Base-by-base conservation (phyloP, 2,113 vertebrate genomes). In the Zapus hudsonius region DNA sequence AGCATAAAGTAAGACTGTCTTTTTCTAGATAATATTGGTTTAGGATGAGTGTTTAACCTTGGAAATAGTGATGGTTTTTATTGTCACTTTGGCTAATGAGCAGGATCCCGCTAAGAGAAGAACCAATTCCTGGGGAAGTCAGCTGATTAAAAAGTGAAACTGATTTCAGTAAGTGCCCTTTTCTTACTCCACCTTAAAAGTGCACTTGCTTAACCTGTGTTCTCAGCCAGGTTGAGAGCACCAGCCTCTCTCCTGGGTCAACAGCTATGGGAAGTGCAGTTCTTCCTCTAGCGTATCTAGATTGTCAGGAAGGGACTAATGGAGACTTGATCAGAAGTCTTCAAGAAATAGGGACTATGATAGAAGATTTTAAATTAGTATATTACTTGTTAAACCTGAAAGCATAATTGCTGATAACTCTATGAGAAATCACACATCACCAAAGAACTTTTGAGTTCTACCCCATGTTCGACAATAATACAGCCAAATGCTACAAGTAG, bases 391-490 rank as follows among this genome's bases (percentile, higher is more conserved):
- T 78, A 83, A 93, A 59, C 61, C 33, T n/a, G 36, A 13, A n/a
- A n/a, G n/a, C n/a, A n/a, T n/a, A n/a, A n/a, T n/a, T n/a, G n/a
- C n/a, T n/a, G n/a, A n/a, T n/a, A n/a, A n/a, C n/a, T n/a, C 44
- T 94, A 9, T 61, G 73, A 76, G 52, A 87, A 72, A 6, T 94
- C 36, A 55, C 4, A 29, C 36, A 76, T 69, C 92, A 88, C 4
- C 44, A 2, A 16, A 92, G 61, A 79, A 9, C 40, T 42, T 76
- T 80, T 91, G 59, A 83, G 25, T 64, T 83, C 80, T n/a, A 33
- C 13, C 66, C 29, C 1, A 64, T 29, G 9, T 79, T 57, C 87
- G 69, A 88, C 33, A 75, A 85, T 80, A 94, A 82, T 74, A 90
- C 36, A 9, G 82, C 12, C 93, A n/a, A 88, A 93, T 1, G 8